Conservation (phyloP, 2,888 invertebrate genomes). For the Bhutanitis thaidina region DNA sequence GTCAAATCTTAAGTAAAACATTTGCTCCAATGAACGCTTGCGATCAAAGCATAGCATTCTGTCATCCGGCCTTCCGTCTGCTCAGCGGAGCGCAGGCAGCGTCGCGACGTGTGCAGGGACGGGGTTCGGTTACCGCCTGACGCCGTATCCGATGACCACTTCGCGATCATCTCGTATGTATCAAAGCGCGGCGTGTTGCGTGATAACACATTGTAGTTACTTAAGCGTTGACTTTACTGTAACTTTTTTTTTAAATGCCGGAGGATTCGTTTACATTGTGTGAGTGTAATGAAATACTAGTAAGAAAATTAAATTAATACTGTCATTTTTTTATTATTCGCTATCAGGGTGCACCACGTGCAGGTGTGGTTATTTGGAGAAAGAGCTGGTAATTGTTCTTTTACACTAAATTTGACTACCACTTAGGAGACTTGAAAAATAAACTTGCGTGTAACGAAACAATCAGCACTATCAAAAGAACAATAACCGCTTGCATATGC, state of each 20-base stretch:
- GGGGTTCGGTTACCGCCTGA: constrained; percentile 63
- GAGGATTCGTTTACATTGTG: background rate
- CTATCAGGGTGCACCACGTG: background rate
- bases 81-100: constrained; percentile 53
- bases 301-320: background rate
- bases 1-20: background rate
- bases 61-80: constrained; percentile 46
- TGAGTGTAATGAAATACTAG: background rate
- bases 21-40: background rate
- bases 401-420: no score
- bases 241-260: background rate
- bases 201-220: constrained; percentile 5
- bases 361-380: background rate
- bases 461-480: no score
- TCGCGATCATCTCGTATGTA: constrained; percentile 9
- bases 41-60: background rate
- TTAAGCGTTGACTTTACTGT: background rate
- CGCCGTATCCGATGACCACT: constrained; percentile 38
- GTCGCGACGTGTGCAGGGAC: constrained; percentile 49
- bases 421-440: no score
- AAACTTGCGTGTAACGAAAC: no score
- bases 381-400: background rate
- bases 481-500: no score
- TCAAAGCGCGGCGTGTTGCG: constrained; percentile 20
- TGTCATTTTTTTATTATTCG: no score